Evolutionary conservation across 2,113 vertebrate species (phyloP), one percentile per base, ranked within the genome.

Genomic region (Albula goreensis): DNA sequence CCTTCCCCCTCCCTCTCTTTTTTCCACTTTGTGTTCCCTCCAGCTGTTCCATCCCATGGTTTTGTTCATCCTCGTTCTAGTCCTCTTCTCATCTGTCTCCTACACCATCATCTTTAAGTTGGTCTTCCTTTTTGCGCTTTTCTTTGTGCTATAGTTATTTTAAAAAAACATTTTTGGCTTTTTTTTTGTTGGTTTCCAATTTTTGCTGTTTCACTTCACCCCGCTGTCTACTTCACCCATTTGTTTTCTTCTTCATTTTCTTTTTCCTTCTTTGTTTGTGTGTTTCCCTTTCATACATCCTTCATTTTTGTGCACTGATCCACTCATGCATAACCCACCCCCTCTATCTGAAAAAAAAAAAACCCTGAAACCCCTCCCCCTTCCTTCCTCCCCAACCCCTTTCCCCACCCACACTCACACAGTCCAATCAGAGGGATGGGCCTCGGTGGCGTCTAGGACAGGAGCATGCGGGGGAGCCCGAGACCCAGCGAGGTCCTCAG

Each of bases 381-480:
- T 87, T 51, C 86, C 94, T 94, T 85, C 51, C 77, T 84, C 86
- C 80, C 83, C 50, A 60, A 83, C 81, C 85, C 78, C 86, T 87
- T 63, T 56, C 82, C 81, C 86, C 78, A 85, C 88, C 74, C 63
- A 86, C 88, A 85, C 94, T 95, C 94, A 96, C 96, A 97, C 98
- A 99, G 98, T 98, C 96, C 96, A 96, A 95, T 97, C 96, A 97
- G 96, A 98, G 97, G 96, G 97, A 99, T 94, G 98, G 98, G 96
- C 95, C 96, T 96, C 97, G 98, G 93, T 97, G 97, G 97, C 96
- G 96, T 92, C 96, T 96, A 93, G 95, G 93, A 94, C 97, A 94
- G 94, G 97, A 97, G 93, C 95, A 92, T 92, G 96, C 95, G 93
- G 94, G 96, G 82, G 96, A 98, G 92, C 93, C 88, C 94, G 96